Percentiles rank a stretch among this genome's conserved stretches.
Evolutionary conservation across 2,113 vertebrate genomes (phyloP).

Genomic region (Elephas maximus): DNA sequence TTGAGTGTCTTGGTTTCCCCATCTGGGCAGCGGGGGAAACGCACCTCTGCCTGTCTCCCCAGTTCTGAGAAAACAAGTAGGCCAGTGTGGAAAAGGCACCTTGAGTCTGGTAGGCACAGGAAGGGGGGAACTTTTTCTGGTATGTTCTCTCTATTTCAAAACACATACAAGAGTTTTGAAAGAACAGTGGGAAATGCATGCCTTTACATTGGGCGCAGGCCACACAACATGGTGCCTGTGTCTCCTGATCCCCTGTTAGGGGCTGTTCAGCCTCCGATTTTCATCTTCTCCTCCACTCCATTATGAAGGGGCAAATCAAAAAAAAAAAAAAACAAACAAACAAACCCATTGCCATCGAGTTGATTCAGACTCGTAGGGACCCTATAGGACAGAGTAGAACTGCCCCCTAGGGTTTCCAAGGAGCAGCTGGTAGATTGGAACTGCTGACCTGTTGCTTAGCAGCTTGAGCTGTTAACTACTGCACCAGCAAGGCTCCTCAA

Average conservation of each 20-base stretch:
- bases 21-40: background rate
- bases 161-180: background rate
- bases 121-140: background rate
- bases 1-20: background rate
- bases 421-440: too few relatives aligned
- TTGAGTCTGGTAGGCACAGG: background rate
- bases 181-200: background rate
- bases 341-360: background rate
- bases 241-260: background rate
- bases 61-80: background rate
- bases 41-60: background rate
- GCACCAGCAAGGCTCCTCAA: too few relatives aligned
- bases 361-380: background rate
- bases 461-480: too few relatives aligned
- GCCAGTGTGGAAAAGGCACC: rapidly evolving
- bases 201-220: background rate
- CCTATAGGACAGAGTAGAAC: background rate
- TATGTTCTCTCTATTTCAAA: background rate
- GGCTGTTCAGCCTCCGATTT: background rate
- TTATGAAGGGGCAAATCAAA: rapidly evolving
- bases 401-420: too few relatives aligned
- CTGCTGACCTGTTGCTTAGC: too few relatives aligned
- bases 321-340: too few relatives aligned
- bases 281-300: background rate
- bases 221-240: rapidly evolving